Evolutionary conservation across 2,888 invertebrate genomes (phyloP), one percentile per base, ranked within the genome.

Genomic region (Drosophila aldrichi): DNA sequence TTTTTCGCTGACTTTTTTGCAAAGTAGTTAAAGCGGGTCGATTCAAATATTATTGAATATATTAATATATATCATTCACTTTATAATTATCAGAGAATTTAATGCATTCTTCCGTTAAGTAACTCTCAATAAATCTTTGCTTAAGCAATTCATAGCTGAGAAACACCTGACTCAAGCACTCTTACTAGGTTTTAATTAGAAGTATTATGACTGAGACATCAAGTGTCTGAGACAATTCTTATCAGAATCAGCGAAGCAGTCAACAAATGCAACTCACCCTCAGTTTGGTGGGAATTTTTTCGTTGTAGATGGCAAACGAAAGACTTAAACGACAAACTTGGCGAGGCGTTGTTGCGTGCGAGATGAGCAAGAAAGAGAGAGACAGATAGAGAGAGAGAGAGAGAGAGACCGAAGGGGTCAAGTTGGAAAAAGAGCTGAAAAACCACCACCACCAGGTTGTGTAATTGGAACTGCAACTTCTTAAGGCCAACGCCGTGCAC

Each of bases 281-380:
- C 56, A 38, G 5, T n/a, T 56, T 71, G 58, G 20, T 77, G 80
- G 43, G 70, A 79, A 70, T 44, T 64, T 29, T 29, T n/a, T 9
- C 9, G 66, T 41, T n/a, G 18, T 25, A 2, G 52, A 36, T 56
- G 52, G 49, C 41, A 77, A 78, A 89, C 88, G 68, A 89, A 87
- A 88, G 90, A 87, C 86, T 80, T 48, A 82, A 88, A 82, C 90
- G 55, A 85, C 82, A 67, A 89, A 87, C 86, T 80, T 52, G 48
- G 6, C 51, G 56, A 32, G 49, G 29, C 54, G 38, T 22, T 34
- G 62, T 84, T 85, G 86, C 83, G 88, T 83, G 88, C 34, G 41
- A 74, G 76, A 70, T 63, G 67, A 61, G 9, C 32, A 12, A 12
- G 49, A 32, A 18, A 25, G 25, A 25, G 25, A 6, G 25, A 25